These are phyloP conservation scores for Scophthalmus maximus DNA, from an alignment of 2,113 vertebrate species.

Conservation along the genomic window DNA sequence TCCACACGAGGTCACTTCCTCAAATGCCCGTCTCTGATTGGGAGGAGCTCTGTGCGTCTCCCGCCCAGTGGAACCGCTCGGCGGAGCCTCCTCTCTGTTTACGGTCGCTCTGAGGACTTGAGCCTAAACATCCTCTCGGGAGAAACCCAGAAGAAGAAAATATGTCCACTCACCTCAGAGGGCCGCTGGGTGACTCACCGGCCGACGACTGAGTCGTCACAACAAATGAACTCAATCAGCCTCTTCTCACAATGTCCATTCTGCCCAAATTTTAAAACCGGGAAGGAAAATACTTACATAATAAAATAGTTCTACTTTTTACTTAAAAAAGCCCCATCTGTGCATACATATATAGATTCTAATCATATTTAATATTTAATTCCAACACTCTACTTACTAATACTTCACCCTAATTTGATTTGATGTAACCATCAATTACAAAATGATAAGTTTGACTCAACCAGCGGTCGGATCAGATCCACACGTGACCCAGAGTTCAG, in stretches of 20 bases:
- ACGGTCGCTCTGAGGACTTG: constrained; percentile 48
- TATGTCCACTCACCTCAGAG: constrained; percentile 31
- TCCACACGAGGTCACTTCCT: neutral
- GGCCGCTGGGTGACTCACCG: constrained; percentile 17
- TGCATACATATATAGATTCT: too few relatives aligned
- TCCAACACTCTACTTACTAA: too few relatives aligned
- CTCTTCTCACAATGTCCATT: neutral
- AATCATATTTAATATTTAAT: too few relatives aligned
- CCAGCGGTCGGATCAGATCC: neutral
- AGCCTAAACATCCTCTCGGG: constrained; percentile 64
- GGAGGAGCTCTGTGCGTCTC: constrained; percentile 7
- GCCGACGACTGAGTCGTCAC: constrained; percentile 16
- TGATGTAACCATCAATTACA: neutral
- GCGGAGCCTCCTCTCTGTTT: constrained; percentile 51
- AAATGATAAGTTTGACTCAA: too few relatives aligned
- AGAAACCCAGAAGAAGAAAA: constrained; percentile 41
- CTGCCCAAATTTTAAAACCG: too few relatives aligned
- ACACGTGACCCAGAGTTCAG: neutral
- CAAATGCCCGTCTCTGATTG: neutral
- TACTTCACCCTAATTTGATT: too few relatives aligned
- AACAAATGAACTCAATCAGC: neutral
- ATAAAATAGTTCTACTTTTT: neutral
- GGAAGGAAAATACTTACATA: neutral
- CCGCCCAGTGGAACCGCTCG: constrained; percentile 50
- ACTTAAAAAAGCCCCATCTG: too few relatives aligned